Evolutionary conservation across 2,797 vertebrate species (phyloP).

Genomic region (Trichosurus vulpecula): DNA sequence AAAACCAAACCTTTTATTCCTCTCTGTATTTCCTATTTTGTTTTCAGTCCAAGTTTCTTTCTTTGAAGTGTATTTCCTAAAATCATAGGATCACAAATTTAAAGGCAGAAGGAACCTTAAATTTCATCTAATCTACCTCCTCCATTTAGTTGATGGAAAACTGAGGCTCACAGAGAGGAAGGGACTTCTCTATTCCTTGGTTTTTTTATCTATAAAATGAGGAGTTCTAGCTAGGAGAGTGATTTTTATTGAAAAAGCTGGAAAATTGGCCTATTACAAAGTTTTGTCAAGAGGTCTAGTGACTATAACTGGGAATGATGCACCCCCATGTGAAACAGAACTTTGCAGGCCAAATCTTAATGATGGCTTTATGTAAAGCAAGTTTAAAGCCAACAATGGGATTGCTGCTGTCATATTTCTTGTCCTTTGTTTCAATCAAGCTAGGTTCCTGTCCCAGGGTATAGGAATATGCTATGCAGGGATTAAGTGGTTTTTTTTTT

Average conservation of each 20-base stretch:
- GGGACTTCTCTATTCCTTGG: not conserved
- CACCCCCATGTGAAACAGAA: not conserved
- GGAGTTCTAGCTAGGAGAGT: not conserved
- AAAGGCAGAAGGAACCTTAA: not conserved
- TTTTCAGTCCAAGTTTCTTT: not conserved
- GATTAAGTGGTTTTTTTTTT: not conserved
- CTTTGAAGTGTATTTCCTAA: not conserved
- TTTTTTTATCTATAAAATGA: not conserved
- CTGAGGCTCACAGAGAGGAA: not conserved
- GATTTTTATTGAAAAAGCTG: constrained; percentile 10
- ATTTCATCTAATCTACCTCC: not conserved
- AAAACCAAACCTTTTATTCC: not conserved
- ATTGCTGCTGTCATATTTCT: not conserved
- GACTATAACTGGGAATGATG: not conserved
- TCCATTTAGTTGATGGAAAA: not conserved
- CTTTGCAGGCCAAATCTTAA: not conserved
- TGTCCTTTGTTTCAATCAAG: not conserved
- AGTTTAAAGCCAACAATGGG: not conserved
- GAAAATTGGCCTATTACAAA: not conserved
- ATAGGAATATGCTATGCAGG: not conserved
- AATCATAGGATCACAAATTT: not conserved
- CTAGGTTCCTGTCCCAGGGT: not conserved
- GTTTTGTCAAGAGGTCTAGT: not conserved
- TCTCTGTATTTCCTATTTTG: not conserved
- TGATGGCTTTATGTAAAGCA: not conserved